Base-by-base conservation (phyloP, 23 tunicate species). In the Styela clava region DNA sequence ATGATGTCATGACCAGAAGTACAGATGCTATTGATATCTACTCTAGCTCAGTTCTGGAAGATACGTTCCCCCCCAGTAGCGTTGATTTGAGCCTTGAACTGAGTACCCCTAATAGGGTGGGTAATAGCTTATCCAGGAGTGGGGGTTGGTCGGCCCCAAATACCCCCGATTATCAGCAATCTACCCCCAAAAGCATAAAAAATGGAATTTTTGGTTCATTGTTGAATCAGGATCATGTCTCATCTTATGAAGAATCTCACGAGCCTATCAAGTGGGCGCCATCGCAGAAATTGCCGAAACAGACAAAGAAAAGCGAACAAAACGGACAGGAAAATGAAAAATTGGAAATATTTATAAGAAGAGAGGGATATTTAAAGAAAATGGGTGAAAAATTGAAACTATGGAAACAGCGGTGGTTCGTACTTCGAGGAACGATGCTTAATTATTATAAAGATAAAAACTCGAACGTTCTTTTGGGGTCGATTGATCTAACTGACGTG, bases 321-420 rank as follows among this genome's bases (percentile, higher is more conserved):
- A 36, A 36, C 27, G n/a, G n/a, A n/a, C 16, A 67, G 71, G 31
- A 25, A 52, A 44, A 52, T 0, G 65, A 36, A 0, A 29, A 26
- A 23, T 27, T 24, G 0, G 2, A 36, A 56, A 52, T 76, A 12
- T 69, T 35, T 31, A 91, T 90, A 61, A 44, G 65, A 16, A 79
- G 91, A 23, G 97, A 92, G 73, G 97, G 92, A 2, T 79, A 74
- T 79, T 61, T 92, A 31, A 88, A 79, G 31, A 87, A 84, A 67
- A 79, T 78, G 61, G 92, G 86, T 22, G 85, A 84, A 2, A 44
- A 74, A 5, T 35, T 84, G 22, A 28, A 67, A 33, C 77, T 86
- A 9, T 87, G 88, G 88, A 69, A 86, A 19, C 67, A 79, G 3
- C 65, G 92, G 2, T 92, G 97, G 97, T 87, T 92, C 61, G 86